phyloP scores from a whole-genome alignment of 2,113 vertebrate genomes.

The Edolisoma coerulescens region DNA sequence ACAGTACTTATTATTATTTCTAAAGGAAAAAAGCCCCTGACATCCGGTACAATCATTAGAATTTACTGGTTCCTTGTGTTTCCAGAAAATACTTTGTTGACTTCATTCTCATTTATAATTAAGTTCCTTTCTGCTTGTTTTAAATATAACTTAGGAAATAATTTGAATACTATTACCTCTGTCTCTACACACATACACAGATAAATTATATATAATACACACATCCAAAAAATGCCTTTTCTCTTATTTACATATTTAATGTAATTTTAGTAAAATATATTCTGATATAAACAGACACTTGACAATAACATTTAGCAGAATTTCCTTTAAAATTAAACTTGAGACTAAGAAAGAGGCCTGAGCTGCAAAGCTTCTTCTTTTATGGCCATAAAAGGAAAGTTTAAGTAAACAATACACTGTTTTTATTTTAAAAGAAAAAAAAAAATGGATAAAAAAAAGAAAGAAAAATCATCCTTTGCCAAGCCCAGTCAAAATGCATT shows the following conservation, averaged over 20 bases:
- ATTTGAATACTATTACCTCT: not conserved
- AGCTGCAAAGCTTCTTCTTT: not conserved
- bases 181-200: not conserved
- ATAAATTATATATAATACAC: not conserved
- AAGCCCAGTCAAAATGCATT: slow-evolving; percentile 79
- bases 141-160: slow-evolving; percentile 10
- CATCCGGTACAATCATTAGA: slow-evolving; percentile 22
- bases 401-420: slow-evolving; percentile 46
- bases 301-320: not conserved
- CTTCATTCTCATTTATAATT: slow-evolving; percentile 24
- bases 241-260: not conserved
- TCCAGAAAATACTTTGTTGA: slow-evolving; percentile 18
- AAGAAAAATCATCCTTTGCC: slow-evolving; percentile 69
- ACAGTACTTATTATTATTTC: slow-evolving; percentile 28
- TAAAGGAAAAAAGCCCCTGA: not conserved
- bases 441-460: not conserved
- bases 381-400: slow-evolving; percentile 4
- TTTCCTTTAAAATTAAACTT: not conserved
- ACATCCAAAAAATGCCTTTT: not conserved
- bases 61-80: slow-evolving; percentile 40
- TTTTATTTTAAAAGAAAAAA: not conserved
- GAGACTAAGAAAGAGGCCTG: not conserved
- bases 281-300: not conserved
- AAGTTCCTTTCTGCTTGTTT: slow-evolving; percentile 7
- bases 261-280: not conserved